Evolutionary conservation across 2,797 vertebrate genomes (phyloP), one percentile per base, ranked within the genome.

Genomic region (Pangasius larnaudii): DNA sequence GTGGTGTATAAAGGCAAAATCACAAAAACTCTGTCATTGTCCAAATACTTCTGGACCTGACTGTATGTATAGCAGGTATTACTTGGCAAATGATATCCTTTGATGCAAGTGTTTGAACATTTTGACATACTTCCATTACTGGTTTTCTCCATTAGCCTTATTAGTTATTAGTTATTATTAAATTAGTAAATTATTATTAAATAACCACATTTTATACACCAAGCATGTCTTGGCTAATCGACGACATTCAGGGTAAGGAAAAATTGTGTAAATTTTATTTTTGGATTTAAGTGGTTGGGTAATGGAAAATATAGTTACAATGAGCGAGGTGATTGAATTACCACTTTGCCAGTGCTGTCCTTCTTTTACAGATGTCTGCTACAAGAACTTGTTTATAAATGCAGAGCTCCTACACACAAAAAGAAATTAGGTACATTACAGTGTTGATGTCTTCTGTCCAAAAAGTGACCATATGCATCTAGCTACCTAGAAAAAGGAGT

Each of bases 401-500:
- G n/a, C 14, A 30, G 7, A 19, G 7, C 1, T 53, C 33, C 14
- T 53, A 51, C n/a, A 51, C 27, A 30, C 18, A 53, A 53, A 53
- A 78, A 51, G 11, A 8, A 81, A 59, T 61, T 59, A 22, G 19
- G 72, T 72, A 69, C 84, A 79, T 61, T 71, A 84, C 1, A 16
- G 27, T 77, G 56, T 80, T 89, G 58, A 85, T 42, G 67, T 9
- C 14, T 65, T 85, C 42, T 86, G 58, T 85, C 18, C 72, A 82
- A 59, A 58, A 84, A 42, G n/a, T 85, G 61, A 80, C 84, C 58
- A 85, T 65, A 85, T 42, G 58, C 13, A n/a, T 72, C 53, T 72
- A 27, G 36, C 42, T 58, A 27, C 84, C 67, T 51, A 88, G 81
- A 85, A 92, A 90, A 85, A 86, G 88, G 53, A 87, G 59, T 88